Base-by-base conservation (phyloP, 2,888 invertebrate genomes). In the Patella caerulea region DNA sequence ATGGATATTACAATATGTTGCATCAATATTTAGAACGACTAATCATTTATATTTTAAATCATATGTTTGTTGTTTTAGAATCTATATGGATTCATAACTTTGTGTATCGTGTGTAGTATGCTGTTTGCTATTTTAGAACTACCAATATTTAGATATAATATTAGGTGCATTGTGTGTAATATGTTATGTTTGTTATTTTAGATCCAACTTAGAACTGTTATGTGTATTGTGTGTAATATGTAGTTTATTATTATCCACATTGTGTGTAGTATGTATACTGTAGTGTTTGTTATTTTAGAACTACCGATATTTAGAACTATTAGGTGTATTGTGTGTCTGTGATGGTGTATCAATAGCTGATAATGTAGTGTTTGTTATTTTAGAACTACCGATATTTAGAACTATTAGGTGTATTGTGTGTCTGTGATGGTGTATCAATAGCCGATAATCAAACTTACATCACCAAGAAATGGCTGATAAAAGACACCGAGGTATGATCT, bases 361-460 rank as follows among this genome's bases (percentile, higher is more conserved):
- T 45, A 45, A 45, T 45, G 45, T 9, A 45, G 45, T 45, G 17
- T 34, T 72, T 71, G n/a, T 34, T 14, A 71, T 82, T 84, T 19
- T 80, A 88, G 87, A 91, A 89, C 76, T 88, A 89, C 78, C 84
- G 88, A 9, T 90, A 91, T 81, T 81, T 90, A 74, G 90, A 90
- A 72, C 80, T 90, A 71, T 82, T 90, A 74, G 88, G 88, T 79
- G 91, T 90, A 12, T 81, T 91, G 59, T 91, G 91, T 85, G 89
- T 91, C 12, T 91, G 91, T 87, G 90, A 91, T 78, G 90, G 90
- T 7, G 88, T 91, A 45, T 87, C 91, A 29, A 90, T 91, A 45
- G 88, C 90, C 2, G 90, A 91, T 81, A 91, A 91, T 81, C 91
- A 91, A 84, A 86, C 86, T 53, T 89, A 90, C 83, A 91, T 91